Percentiles rank a stretch among this genome's conserved stretches.
These are phyloP conservation scores for Poecilobothrus nobilitatus DNA, from an alignment of 2,888 invertebrate species.

Conservation along the genomic window DNA sequence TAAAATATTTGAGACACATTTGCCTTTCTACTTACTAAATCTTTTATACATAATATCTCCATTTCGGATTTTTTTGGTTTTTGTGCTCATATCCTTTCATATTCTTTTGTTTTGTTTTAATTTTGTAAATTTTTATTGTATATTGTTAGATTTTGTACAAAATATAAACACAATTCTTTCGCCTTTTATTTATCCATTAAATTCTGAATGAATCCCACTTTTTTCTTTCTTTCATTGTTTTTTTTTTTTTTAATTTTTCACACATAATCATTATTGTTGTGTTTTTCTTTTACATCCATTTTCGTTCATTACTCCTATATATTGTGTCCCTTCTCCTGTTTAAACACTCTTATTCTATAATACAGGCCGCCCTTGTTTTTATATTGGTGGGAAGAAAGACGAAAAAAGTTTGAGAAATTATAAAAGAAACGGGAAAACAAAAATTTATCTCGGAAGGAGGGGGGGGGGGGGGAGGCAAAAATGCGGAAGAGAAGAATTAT, in stretches of 20 bases:
- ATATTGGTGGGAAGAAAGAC: background rate
- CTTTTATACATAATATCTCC: no score
- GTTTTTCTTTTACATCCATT: background rate
- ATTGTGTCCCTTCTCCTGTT: background rate
- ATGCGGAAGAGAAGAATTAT: no score
- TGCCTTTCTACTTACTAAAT: no score
- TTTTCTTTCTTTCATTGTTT: background rate
- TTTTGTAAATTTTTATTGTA: background rate
- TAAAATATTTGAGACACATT: background rate
- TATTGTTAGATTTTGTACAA: background rate
- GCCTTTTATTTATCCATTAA: constrained; percentile 2
- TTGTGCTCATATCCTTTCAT: no score
- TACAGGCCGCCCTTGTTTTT: no score
- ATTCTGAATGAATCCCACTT: background rate
- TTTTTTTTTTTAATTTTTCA: background rate
- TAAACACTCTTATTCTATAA: no score
- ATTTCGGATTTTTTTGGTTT: no score
- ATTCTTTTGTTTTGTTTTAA: background rate
- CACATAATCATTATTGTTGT: background rate
- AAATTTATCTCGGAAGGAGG: background rate
- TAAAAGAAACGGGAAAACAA: no score
- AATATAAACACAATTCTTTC: background rate
- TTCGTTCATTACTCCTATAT: background rate
- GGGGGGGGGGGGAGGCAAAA: background rate
- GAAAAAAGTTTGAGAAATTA: background rate